Evolutionary conservation across 1,140 invertebrate species (phyloP), one percentile per base, ranked within the genome.

Genomic region (Drosophila carrolli): DNA sequence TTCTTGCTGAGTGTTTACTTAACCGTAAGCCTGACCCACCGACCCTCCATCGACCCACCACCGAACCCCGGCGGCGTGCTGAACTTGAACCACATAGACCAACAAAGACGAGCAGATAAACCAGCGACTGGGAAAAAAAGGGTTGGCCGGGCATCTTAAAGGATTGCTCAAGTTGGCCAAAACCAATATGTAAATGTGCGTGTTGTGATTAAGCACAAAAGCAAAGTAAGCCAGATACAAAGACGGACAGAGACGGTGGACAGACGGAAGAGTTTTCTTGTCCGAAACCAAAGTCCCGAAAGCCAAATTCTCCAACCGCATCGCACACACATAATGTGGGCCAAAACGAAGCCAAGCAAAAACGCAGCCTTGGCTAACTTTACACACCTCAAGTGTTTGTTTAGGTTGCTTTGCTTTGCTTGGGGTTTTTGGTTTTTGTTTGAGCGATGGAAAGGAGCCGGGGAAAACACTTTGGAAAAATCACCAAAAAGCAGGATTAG

Each of bases 131-230:
- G 65, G 65, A 46, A 81, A 89, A 88, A 83, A 89, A 75, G 63
- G 80, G 66, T 81, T 78, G 73, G 63, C 48, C 59, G 55, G 65
- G 47, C 60, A 54, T 81, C 84, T 90, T 89, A 90, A 89, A 84
- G 84, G 84, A 89, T 89, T 89, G 83, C 83, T 84, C 84, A 89
- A 89, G 84, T 89, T 89, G 88, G 76, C 74, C 84, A 82, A 88
- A 89, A 89, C 84, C 84, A 89, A 89, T 89, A 89, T 89, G 84
- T 89, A 89, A 89, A 89, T 89, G 84, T 89, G 84, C 84, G 84
- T 89, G 84, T 88, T 89, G 84, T 89, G 84, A 89, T 89, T 89
- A 89, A 89, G 84, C 84, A 89, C 81, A 89, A 89, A 71, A 59
- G 62, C 74, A 78, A 63, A 75, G 79, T 65, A 66, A 78, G 70